phyloP scores from a whole-genome alignment of 1,140 invertebrate species.

The Forficula auricularia region DNA sequence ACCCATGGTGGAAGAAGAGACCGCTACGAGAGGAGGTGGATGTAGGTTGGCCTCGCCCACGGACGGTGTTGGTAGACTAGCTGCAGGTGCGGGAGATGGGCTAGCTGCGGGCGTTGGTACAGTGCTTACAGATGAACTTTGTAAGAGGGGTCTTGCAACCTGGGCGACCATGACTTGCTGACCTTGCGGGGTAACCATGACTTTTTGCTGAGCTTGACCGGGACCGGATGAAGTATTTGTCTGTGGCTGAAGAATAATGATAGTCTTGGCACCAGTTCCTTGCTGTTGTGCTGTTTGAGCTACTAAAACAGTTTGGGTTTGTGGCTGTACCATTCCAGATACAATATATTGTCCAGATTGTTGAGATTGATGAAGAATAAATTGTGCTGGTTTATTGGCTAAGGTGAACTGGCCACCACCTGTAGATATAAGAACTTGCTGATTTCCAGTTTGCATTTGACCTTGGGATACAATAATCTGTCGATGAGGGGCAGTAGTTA shows the following conservation, averaged over 20 bases:
- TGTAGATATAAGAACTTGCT: conserved; percentile 13
- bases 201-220: conserved; percentile 22
- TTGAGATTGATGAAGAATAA: conserved; percentile 25
- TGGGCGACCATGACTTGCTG: conserved; percentile 41
- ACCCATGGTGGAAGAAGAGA: conserved; percentile 20
- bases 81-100: conserved; percentile 22
- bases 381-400: conserved; percentile 16
- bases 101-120: conserved; percentile 26
- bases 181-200: conserved; percentile 44
- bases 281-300: conserved; percentile 42
- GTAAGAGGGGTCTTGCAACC: conserved; percentile 33
- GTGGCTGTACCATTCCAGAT: conserved; percentile 35
- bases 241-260: conserved; percentile 52
- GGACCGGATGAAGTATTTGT: conserved; percentile 20
- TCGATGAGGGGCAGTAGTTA: conserved; percentile 11
- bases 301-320: conserved; percentile 40
- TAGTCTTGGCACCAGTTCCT: conserved; percentile 43
- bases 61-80: conserved; percentile 12
- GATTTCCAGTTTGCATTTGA: conserved; percentile 13
- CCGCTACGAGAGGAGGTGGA: conserved; percentile 1
- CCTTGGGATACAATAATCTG: conserved; percentile 26
- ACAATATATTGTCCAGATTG: conserved; percentile 34
- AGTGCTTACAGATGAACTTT: conserved; percentile 24
- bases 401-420: conserved; percentile 8
- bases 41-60: conserved; percentile 8